Conservation (phyloP, 2,113 vertebrate genomes). For the Scolopax mira region DNA sequence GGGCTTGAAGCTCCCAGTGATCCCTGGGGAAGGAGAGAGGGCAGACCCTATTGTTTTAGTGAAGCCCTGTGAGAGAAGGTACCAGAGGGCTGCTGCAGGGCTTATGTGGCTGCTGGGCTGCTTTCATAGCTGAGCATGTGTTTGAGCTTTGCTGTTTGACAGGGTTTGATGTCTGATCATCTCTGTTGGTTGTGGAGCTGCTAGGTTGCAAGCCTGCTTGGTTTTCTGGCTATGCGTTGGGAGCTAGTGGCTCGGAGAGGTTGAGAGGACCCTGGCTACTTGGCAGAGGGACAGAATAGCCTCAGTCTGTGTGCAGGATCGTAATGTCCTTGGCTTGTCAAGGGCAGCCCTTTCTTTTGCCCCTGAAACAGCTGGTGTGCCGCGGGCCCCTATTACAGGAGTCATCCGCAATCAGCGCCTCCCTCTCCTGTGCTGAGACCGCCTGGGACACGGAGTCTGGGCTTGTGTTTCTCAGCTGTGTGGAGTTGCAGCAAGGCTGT, state of each 20-base stretch:
- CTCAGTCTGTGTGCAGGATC: background rate
- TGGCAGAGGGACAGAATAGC: constrained; percentile 58
- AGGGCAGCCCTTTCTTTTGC: constrained; percentile 51
- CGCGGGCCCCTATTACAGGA: background rate
- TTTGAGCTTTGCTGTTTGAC: background rate
- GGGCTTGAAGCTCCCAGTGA: background rate
- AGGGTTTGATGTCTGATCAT: background rate
- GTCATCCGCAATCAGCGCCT: background rate
- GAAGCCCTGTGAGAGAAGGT: background rate
- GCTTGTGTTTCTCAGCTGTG: background rate
- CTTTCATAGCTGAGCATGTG: background rate
- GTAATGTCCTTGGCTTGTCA: constrained; percentile 50
- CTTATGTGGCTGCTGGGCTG: background rate
- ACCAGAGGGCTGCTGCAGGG: background rate
- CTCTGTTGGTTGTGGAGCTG: background rate
- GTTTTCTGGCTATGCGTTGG: background rate
- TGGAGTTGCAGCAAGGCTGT: background rate
- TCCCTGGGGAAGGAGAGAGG: background rate
- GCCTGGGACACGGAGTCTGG: background rate
- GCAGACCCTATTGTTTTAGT: background rate
- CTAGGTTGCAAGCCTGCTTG: background rate
- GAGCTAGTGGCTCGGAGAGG: background rate
- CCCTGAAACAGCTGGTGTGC: constrained; percentile 64
- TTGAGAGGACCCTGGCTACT: constrained; percentile 49
- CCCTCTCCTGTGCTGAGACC: background rate